Conservation (phyloP, 2,113 vertebrate genomes). For the Podilymbus podiceps region DNA sequence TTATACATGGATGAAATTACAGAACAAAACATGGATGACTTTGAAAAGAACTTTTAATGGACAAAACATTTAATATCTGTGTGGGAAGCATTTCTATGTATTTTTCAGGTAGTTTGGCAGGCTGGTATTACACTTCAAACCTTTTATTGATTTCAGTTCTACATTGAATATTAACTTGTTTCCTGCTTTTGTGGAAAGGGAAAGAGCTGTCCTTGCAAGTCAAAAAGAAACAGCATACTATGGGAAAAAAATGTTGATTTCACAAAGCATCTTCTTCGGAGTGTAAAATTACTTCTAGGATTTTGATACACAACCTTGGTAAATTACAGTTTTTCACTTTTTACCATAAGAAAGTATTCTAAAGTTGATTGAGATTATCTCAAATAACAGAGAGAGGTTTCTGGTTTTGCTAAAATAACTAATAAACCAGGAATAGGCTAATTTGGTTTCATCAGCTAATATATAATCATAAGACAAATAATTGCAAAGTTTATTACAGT, state of each 20-base stretch:
- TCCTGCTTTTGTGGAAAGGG: neutral
- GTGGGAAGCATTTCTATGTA: neutral
- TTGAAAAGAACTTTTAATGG: neutral
- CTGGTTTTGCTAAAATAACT: neutral
- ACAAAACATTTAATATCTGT: neutral
- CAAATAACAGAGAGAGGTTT: neutral
- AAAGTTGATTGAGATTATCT: neutral
- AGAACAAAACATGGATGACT: neutral
- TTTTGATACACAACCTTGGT: neutral
- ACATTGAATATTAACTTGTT: neutral
- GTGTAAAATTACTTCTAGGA: neutral
- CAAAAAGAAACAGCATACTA: neutral
- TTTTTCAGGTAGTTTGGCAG: neutral
- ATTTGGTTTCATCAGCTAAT: neutral
- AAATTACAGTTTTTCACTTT: neutral
- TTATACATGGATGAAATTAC: neutral
- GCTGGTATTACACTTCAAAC: neutral
- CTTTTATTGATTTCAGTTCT: neutral
- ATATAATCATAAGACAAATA: slow-evolving; percentile 12
- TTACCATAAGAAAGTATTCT: neutral
- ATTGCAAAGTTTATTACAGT: neutral
- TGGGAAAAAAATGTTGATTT: neutral
- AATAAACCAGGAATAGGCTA: neutral
- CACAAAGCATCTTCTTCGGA: neutral
- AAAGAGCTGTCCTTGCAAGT: neutral